Base-by-base conservation (phyloP, 2,797 vertebrate genomes). In the Masticophis lateralis region DNA sequence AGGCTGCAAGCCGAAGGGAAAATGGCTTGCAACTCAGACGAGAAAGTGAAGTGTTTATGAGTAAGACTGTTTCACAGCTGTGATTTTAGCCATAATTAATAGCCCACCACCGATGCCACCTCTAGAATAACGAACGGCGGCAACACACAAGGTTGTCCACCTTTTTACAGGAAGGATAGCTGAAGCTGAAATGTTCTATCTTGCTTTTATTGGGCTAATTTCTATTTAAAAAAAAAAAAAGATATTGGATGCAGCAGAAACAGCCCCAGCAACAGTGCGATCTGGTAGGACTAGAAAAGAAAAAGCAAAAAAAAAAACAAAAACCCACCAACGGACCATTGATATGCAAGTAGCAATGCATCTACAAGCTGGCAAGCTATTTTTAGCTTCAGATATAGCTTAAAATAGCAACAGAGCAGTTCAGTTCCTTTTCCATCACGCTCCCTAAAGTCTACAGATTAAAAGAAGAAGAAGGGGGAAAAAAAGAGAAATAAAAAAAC, bases 401-500 rank as follows among this genome's bases (percentile, higher is more conserved):
- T 98, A 98, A 98, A 98, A 98, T 98, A 98, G 98, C 98, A 98
- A 98, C 97, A 95, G 96, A 97, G 97, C 97, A 97, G 98, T 98
- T 97, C 96, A 98, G 97, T 98, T 97, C 97, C 97, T 98, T 98
- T 98, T 98, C 98, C 96, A 96, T 94, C 88, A 74, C 96, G 79
- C 88, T 94, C 95, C 92, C 93, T 92, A 94, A 93, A 92, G 25
- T 97, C 96, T 98, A 96, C 97, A 97, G 97, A 96, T 97, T 97
- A 18, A 28, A 56, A 91, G 53, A 25, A 86, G 32, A 56, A 69
- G 4, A 10, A 86, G 4, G n/a, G n/a, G n/a, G 43, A 10, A 32
- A 10, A 0, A 13, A 10, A n/a, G 16, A 59, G 4, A 59, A n/a
- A 37, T 10, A 10, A 32, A 79, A 3, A 66, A 79, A 10, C 20